These are phyloP conservation scores for Phodopus roborovskii DNA, from an alignment of 2,113 vertebrate genomes.

Conservation along the genomic window DNA sequence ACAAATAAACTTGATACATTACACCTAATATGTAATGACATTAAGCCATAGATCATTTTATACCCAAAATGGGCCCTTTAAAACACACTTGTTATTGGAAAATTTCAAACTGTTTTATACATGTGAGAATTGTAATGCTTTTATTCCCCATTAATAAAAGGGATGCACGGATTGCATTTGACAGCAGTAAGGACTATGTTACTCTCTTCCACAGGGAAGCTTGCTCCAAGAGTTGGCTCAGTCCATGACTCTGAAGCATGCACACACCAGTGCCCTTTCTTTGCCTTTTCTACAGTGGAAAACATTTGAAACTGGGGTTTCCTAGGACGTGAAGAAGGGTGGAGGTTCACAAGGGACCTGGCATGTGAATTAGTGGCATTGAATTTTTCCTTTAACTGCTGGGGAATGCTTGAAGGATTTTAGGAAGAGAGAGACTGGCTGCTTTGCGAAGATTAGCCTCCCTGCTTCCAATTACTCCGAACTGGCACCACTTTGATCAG, in stretches of 20 bases:
- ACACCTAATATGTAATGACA: no score
- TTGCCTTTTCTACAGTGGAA: fast-evolving
- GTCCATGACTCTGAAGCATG: fast-evolving
- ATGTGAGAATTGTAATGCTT: neutral
- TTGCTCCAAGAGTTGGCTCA: neutral
- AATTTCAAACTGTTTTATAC: no score
- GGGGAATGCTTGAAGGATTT: neutral
- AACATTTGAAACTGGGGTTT: no score
- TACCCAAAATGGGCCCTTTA: neutral
- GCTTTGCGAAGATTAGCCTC: neutral
- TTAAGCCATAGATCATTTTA: neutral
- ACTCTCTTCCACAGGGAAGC: neutral
- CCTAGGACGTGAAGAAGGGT: fast-evolving
- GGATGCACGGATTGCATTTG: neutral
- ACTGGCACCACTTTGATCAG: neutral
- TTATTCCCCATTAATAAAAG: neutral
- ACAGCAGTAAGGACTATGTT: neutral
- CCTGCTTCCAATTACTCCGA: neutral
- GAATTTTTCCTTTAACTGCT: neutral
- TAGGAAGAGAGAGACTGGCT: neutral
- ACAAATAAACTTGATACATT: neutral
- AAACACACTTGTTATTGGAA: neutral
- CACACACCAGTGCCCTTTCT: fast-evolving
- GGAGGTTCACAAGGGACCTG: neutral
- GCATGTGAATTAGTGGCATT: neutral